These are phyloP conservation scores for Cynopterus sphinx DNA, from an alignment of 2,797 vertebrate species.

Conservation along the genomic window DNA sequence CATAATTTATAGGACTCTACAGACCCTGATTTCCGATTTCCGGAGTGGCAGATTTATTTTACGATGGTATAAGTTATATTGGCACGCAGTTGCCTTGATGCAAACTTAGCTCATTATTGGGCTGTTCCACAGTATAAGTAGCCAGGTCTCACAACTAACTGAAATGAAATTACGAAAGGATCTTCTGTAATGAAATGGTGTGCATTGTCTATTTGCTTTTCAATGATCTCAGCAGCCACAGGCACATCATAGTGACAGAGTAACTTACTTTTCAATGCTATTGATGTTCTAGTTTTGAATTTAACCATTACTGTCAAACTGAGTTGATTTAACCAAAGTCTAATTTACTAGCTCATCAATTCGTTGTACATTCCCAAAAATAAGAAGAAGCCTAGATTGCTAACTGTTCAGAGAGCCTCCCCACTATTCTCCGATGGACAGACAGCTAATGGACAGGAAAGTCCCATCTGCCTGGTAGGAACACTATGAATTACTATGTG, in stretches of 20 bases:
- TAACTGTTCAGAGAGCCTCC: background rate
- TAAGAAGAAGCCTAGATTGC: background rate
- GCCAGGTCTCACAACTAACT: background rate
- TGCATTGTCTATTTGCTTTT: background rate
- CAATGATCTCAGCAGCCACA: background rate
- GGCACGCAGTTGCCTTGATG: background rate
- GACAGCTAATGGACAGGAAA: background rate
- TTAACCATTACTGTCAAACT: conserved; percentile 28
- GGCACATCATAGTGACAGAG: background rate
- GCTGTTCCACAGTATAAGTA: background rate
- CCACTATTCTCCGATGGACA: background rate
- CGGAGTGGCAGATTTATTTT: background rate
- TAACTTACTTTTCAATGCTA: background rate
- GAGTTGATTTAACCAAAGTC: conserved; percentile 24
- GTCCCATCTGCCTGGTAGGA: background rate
- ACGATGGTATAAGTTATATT: background rate
- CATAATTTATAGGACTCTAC: background rate
- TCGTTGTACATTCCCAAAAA: background rate
- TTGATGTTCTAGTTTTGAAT: conserved; percentile 32
- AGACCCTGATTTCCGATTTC: background rate
- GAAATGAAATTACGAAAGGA: background rate
- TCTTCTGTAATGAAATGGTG: background rate
- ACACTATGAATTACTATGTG: background rate
- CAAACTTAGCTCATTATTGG: background rate
- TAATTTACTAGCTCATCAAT: conserved; percentile 51